Base-by-base conservation (phyloP, 2,888 invertebrate species). In the Mayetiola destructor region DNA sequence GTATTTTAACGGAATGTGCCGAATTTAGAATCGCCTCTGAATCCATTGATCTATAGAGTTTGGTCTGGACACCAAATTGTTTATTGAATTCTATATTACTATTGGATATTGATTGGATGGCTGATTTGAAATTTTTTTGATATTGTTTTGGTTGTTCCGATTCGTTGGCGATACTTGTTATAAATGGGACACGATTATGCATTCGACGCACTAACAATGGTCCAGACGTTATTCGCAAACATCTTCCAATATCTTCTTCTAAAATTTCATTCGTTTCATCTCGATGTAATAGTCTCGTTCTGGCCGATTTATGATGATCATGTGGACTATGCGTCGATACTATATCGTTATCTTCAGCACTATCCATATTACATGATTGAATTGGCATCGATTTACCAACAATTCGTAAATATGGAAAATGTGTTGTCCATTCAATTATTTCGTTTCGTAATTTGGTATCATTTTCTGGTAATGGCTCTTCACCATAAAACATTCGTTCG, bases 341-440 rank as follows among this genome's bases (percentile, higher is more conserved):
- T 32, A 42, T 42, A 35, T 56, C 48, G n/a, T 40, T 32, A 32
- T 32, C 32, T 6, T 5, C 32, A 14, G 32, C 5, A 2, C 16
- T 20, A 5, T 16, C 23, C 29, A 21, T 42, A 12, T 42, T 42
- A 35, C n/a, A 9, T n/a, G 16, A 36, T 6, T 48, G 21, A 10
- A 57, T 21, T 16, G 39, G 30, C 18, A 58, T 39, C 37, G 55
- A 39, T 30, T 52, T 53, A 23, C 60, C 60, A 18, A 57, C 30
- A 32, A 60, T 27, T 21, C 60, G 55, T 20, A 60, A 36, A 54
- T 60, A 58, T 1, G 72, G 72, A 57, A 72, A 73, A 58, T 69
- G 68, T 0, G 60, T 64, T 52, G 69, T 71, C 73, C 73, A 73
- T 56, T 70, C 71, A 14, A 64, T 61, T 37, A 73, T 68, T 62